Conservation (phyloP, 2,888 invertebrate species). For the Cetonia aurata region DNA sequence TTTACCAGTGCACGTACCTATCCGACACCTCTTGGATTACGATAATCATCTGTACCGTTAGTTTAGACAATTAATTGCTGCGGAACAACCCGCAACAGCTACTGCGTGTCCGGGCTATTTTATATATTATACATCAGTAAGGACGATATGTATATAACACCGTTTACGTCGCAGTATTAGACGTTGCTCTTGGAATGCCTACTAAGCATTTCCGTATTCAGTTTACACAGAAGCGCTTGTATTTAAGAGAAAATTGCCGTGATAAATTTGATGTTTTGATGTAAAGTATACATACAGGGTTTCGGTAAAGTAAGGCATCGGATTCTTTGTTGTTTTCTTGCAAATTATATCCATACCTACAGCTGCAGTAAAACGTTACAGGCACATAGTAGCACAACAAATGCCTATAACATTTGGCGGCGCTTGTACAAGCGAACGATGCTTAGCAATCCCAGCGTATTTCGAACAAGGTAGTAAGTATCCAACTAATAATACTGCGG, state of each 20-base stretch:
- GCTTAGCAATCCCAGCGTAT: not conserved
- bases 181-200: slow-evolving; percentile 4
- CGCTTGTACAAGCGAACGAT: not conserved
- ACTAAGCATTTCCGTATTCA: no score
- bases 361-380: no score
- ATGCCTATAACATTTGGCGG: no score
- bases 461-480: not conserved
- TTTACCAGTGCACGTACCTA: slow-evolving; percentile 23
- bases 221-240: no score
- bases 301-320: no score
- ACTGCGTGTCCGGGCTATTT: slow-evolving; percentile 25
- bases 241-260: no score
- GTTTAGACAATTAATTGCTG: slow-evolving; percentile 40
- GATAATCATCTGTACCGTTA: slow-evolving; percentile 41
- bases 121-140: slow-evolving; percentile 11
- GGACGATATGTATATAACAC: slow-evolving; percentile 19
- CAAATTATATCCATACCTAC: no score
- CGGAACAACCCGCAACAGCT: slow-evolving; percentile 17
- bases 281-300: no score
- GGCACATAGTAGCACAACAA: no score
- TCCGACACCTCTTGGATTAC: slow-evolving; percentile 26
- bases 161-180: not conserved
- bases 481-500: slow-evolving; percentile 33
- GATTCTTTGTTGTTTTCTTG: no score
- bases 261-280: no score